Base-by-base conservation (phyloP, 2,888 invertebrate species). In the Lasioglossum oenotherae region DNA sequence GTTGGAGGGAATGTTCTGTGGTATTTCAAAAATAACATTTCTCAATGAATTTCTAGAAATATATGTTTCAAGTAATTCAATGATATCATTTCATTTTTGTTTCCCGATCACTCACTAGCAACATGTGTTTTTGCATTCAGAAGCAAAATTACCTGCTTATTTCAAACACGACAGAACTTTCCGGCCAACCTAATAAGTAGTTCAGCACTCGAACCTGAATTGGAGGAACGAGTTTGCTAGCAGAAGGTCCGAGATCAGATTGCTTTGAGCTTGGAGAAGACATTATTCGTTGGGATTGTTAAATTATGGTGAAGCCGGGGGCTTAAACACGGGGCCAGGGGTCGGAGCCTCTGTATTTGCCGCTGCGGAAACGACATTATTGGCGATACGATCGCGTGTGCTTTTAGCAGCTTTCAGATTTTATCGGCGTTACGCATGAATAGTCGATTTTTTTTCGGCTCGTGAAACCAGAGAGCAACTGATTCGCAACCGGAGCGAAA, bases 401-500 rank as follows among this genome's bases (percentile, higher is more conserved):
- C 88, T 88, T 88, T 88, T 87, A 84, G 84, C 84, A 84, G 88
- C 88, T 88, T 86, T 80, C 83, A 81, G 87, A 87, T 87, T 86
- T 87, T 86, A 87, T 87, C 86, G 86, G 85, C 80, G 85, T 78
- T 87, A 80, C 81, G 86, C 88, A 87, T 90, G 89, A 89, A 89
- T 85, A 86, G 90, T 85, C 90, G 86, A 90, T 88, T 88, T 87
- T 88, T 84, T 89, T 90, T 89, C 89, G 76, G 86, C 78, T 83
- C 86, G 75, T 83, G 82, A 80, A 87, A 80, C 86, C 87, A 80
- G 86, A 82, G 89, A 86, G 86, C 82, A 83, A 87, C 86, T 82
- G 90, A 90, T 87, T 89, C 87, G 89, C 84, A 86, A 89, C 88
- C 88, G 84, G 88, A 88, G 88, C 79, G 84, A 88, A 87, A 89